A percentile compares a stretch with the other conserved stretches of the same genome.
Conservation (phyloP, 2,888 invertebrate species). For the Tachina grossa region DNA sequence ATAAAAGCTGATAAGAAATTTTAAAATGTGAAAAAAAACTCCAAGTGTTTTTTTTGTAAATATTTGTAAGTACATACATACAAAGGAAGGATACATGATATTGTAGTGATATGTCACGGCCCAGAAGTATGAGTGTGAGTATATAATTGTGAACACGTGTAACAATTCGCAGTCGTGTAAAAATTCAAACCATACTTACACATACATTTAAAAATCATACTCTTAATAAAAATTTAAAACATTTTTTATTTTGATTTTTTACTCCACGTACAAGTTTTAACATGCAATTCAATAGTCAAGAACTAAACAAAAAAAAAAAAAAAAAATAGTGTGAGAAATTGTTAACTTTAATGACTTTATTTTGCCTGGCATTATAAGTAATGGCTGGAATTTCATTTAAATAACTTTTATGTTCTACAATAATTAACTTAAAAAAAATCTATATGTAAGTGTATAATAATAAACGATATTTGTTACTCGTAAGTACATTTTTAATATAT, state of each 20-base stretch:
- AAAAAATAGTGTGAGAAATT: slow-evolving; percentile 11
- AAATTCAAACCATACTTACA: background rate
- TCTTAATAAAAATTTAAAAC: background rate
- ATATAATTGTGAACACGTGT: background rate
- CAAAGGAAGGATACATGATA: slow-evolving; percentile 15
- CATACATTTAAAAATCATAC: background rate
- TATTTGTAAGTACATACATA: no score
- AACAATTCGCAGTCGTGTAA: slow-evolving; percentile 3
- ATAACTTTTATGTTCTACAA: slow-evolving; percentile 37
- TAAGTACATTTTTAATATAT: no score
- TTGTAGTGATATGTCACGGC: background rate
- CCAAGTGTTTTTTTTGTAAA: background rate
- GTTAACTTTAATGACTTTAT: slow-evolving; percentile 63
- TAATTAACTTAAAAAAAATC: slow-evolving; percentile 45
- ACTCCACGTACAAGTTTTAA: slow-evolving; percentile 13
- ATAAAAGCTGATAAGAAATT: slow-evolving; percentile 44
- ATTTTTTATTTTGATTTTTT: slow-evolving; percentile 12
- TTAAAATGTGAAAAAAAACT: background rate
- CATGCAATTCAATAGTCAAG: slow-evolving; percentile 55
- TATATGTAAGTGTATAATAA: background rate
- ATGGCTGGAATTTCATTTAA: slow-evolving; percentile 39
- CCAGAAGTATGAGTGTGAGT: background rate
- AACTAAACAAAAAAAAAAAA: slow-evolving; percentile 2
- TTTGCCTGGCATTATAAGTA: slow-evolving; percentile 41
- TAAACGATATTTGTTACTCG: background rate